Evolutionary conservation across 2,797 vertebrate species (phyloP).

Genomic region (Dendrocincla tyrannina): DNA sequence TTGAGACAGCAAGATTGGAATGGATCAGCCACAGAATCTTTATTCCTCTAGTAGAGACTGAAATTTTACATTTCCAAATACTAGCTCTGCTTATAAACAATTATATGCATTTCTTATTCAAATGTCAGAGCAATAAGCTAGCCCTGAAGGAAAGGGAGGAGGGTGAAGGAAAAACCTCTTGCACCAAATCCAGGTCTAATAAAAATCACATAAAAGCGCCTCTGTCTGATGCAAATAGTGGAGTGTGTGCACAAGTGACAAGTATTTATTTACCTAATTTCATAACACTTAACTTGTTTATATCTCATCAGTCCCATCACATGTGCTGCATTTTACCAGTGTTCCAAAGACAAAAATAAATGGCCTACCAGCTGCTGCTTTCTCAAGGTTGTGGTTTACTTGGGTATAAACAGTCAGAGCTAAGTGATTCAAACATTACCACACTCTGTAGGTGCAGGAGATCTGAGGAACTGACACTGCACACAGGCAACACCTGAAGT

Average conservation of each 20-base stretch:
- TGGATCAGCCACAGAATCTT: background rate
- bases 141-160: background rate
- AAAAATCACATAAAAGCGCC: slow-evolving; percentile 7
- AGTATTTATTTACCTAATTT: slow-evolving; percentile 65
- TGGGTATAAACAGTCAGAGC: slow-evolving; percentile 66
- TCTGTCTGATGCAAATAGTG: slow-evolving; percentile 13
- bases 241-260: slow-evolving; percentile 47
- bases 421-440: slow-evolving; percentile 12
- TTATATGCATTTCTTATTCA: background rate
- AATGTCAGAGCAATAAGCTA: background rate
- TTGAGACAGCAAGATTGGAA: background rate
- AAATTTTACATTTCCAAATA: background rate
- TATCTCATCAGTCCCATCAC: slow-evolving; percentile 70
- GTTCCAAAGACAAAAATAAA: slow-evolving; percentile 74
- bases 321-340: slow-evolving; percentile 70
- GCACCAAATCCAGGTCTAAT: slow-evolving; percentile 8
- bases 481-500: slow-evolving; percentile 71
- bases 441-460: background rate
- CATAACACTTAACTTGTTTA: slow-evolving; percentile 70
- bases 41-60: background rate
- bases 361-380: slow-evolving; percentile 65
- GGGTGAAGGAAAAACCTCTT: background rate
- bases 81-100: background rate
- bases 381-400: slow-evolving; percentile 71
- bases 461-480: slow-evolving; percentile 55